phyloP scores from a whole-genome alignment of 1,140 invertebrate species.

The Nomia melanderi region DNA sequence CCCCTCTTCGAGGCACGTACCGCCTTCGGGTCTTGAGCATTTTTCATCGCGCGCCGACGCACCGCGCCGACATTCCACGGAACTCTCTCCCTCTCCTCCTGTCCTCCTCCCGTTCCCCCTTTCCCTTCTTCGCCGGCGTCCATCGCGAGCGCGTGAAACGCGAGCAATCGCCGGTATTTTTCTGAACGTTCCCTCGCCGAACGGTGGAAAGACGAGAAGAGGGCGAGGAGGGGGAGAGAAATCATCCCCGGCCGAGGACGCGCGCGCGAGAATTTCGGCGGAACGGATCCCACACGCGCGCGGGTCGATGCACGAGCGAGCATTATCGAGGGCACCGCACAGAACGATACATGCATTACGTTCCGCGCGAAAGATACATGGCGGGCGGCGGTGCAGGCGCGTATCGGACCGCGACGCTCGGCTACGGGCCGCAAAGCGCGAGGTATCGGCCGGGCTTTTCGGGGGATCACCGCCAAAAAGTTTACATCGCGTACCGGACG shows the following conservation, averaged over 20 bases:
- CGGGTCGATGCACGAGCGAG: constrained; percentile 18
- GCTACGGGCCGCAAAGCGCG: neutral
- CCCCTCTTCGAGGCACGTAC: constrained; percentile 54
- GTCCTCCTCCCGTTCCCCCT: neutral
- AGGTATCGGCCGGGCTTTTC: constrained; percentile 18
- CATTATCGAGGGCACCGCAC: constrained; percentile 60
- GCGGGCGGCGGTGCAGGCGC: constrained; percentile 4
- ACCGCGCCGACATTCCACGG: constrained; percentile 51
- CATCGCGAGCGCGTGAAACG: neutral
- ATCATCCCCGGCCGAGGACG: constrained; percentile 22
- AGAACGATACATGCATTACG: constrained; percentile 65
- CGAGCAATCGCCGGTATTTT: neutral
- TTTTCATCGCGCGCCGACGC: constrained; percentile 65
- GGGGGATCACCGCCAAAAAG: constrained; percentile 36
- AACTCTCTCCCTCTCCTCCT: neutral
- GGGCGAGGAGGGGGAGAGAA: neutral
- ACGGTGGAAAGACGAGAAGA: neutral
- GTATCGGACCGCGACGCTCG: constrained; percentile 1
- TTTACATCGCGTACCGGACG: constrained; percentile 32
- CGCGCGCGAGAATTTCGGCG: constrained; percentile 17
- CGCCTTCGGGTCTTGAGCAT: constrained; percentile 59
- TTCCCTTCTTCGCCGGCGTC: neutral
- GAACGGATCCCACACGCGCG: constrained; percentile 9
- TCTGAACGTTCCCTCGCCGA: neutral
- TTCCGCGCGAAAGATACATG: constrained; percentile 45